Evolutionary conservation across 1,140 invertebrate genomes (phyloP).

Genomic region (Sycophaga agraensis): DNA sequence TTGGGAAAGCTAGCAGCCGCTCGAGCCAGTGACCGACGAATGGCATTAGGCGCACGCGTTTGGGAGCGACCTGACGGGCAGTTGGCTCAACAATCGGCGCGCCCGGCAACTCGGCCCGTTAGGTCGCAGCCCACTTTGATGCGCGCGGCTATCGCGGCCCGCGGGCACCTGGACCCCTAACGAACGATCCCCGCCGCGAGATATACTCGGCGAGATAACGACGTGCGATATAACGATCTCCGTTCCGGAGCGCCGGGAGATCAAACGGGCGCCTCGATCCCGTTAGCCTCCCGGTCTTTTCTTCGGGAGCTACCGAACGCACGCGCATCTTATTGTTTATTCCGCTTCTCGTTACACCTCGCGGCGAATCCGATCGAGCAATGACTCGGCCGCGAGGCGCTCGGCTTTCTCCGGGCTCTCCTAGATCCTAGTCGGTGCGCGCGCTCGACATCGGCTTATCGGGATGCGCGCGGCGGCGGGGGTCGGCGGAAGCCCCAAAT

Average conservation of each 20-base stretch:
- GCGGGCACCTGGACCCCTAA: background rate
- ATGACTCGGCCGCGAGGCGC: too few relatives aligned
- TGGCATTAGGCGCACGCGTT: too few relatives aligned
- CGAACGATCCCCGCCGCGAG: conserved; percentile 32
- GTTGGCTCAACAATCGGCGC: conserved; percentile 33
- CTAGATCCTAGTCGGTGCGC: too few relatives aligned
- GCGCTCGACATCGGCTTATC: background rate
- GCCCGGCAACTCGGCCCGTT: conserved; percentile 29
- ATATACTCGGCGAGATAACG: conserved; percentile 48
- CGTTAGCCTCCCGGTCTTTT: background rate
- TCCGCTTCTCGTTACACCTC: conserved; percentile 15
- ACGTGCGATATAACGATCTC: conserved; percentile 45
- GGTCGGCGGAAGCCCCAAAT: too few relatives aligned
- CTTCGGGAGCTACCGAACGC: background rate
- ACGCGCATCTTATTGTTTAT: conserved; percentile 17
- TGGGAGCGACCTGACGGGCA: too few relatives aligned
- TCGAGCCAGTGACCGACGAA: too few relatives aligned
- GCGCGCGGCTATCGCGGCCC: background rate
- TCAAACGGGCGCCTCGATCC: conserved; percentile 29
- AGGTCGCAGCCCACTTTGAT: conserved; percentile 32
- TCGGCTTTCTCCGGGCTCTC: too few relatives aligned
- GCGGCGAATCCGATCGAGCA: too few relatives aligned
- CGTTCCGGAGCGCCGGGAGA: conserved; percentile 37
- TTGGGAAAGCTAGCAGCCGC: too few relatives aligned
- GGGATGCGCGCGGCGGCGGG: background rate